Percentiles rank a stretch among this genome's conserved stretches.
Conservation (phyloP, 1,140 invertebrate genomes). For the Cryptotermes secundus region DNA sequence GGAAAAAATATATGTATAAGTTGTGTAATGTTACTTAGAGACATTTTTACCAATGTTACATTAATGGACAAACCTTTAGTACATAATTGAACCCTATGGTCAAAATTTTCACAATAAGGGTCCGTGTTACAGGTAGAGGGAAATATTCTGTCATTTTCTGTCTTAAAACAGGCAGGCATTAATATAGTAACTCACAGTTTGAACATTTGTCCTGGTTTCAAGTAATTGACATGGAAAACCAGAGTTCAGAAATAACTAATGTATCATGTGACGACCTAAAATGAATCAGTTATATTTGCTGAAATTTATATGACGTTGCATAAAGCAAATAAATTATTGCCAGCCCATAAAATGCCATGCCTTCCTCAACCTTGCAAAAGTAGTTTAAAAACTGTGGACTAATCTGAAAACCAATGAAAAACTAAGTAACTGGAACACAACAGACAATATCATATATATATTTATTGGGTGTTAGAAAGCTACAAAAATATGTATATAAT, state of each 20-base stretch:
- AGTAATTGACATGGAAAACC: neutral
- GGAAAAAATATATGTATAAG: too few species aligned
- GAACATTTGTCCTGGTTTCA: neutral
- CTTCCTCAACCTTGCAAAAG: neutral
- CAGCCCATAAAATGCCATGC: slow-evolving; percentile 10
- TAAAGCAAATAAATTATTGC: neutral
- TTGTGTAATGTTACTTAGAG: slow-evolving; percentile 11
- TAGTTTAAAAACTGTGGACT: neutral
- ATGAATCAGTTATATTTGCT: neutral
- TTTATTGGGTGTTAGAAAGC: too few species aligned
- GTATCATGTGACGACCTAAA: neutral
- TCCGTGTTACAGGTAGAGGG: neutral
- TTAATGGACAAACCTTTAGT: neutral
- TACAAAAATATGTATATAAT: too few species aligned
- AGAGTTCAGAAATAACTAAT: neutral
- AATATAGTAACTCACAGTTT: neutral
- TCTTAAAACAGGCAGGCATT: slow-evolving; percentile 3
- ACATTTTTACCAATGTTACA: neutral
- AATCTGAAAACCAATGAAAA: neutral
- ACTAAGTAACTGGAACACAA: neutral
- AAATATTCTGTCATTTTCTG: neutral
- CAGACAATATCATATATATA: neutral
- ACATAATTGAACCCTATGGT: neutral
- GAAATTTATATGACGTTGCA: neutral
- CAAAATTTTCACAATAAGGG: neutral